phyloP scores from a whole-genome alignment of 2,888 invertebrate genomes.

The Acanthosepion lycidas region DNA sequence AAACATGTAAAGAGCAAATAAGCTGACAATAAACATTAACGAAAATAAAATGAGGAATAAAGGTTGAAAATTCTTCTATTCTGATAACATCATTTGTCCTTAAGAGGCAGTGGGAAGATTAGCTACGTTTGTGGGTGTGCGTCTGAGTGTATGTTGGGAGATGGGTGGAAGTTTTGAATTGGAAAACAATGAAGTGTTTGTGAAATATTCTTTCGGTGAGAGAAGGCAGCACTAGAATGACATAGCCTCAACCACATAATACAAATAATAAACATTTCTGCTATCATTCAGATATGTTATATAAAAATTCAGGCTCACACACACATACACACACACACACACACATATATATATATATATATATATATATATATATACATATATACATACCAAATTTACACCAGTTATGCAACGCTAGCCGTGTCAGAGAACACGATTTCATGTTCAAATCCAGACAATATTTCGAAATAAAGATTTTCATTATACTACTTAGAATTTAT shows the following conservation, averaged over 20 bases:
- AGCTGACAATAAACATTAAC: background rate
- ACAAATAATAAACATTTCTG: too few relatives aligned
- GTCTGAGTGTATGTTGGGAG: background rate
- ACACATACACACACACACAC: background rate
- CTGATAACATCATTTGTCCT: background rate
- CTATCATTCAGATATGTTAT: too few relatives aligned
- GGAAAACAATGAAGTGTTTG: background rate
- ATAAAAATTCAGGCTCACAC: too few relatives aligned
- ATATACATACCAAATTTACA: too few relatives aligned
- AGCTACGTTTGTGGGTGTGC: background rate
- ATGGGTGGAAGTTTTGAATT: background rate
- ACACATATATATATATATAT: background rate
- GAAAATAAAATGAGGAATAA: background rate
- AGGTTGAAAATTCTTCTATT: background rate
- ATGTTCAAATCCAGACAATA: too few relatives aligned
- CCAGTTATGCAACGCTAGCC: too few relatives aligned
- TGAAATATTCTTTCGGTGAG: background rate
- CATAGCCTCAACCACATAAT: too few relatives aligned
- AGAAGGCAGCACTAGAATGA: background rate
- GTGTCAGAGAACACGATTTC: too few relatives aligned
- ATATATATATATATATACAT: background rate
- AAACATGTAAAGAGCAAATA: background rate
- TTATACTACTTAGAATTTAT: too few relatives aligned
- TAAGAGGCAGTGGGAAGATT: background rate
- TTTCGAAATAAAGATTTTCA: too few relatives aligned